A percentile compares a stretch with the other conserved stretches of the same genome.
These are phyloP conservation scores for Diuraphis noxia DNA, from an alignment of 1,140 invertebrate genomes.

Conservation along the genomic window DNA sequence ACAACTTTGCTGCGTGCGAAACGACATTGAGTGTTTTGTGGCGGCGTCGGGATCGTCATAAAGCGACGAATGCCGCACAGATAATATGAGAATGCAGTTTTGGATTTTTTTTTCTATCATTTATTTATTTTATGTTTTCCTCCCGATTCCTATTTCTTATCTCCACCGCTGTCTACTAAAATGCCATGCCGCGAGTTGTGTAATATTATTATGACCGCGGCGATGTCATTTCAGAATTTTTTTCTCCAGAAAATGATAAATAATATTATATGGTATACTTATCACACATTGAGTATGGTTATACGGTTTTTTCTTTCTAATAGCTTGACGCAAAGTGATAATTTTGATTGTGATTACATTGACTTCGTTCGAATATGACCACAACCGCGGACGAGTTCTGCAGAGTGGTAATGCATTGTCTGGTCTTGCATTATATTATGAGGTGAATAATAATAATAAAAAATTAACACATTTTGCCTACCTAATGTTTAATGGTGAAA, in stretches of 20 bases:
- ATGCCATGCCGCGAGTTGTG: background rate
- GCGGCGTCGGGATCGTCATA: background rate
- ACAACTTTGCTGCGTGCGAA: background rate
- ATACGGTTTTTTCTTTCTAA: background rate
- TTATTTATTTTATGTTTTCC: background rate
- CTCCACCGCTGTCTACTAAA: background rate
- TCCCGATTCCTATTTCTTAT: background rate
- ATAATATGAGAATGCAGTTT: background rate
- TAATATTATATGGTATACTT: background rate
- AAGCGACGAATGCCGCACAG: background rate
- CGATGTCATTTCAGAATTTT: background rate
- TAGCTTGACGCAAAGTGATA: too few species aligned
- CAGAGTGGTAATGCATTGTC: background rate
- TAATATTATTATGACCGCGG: background rate
- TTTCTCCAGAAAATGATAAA: background rate
- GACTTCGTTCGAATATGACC: background rate
- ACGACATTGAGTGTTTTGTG: background rate
- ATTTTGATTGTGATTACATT: background rate
- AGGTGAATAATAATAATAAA: background rate
- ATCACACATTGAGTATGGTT: background rate
- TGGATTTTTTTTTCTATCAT: background rate
- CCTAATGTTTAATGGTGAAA: background rate
- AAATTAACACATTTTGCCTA: too few species aligned
- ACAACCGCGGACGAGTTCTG: background rate
- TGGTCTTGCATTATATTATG: background rate